phyloP scores from a whole-genome alignment of 1,140 invertebrate genomes.

The Anoplophora glabripennis region DNA sequence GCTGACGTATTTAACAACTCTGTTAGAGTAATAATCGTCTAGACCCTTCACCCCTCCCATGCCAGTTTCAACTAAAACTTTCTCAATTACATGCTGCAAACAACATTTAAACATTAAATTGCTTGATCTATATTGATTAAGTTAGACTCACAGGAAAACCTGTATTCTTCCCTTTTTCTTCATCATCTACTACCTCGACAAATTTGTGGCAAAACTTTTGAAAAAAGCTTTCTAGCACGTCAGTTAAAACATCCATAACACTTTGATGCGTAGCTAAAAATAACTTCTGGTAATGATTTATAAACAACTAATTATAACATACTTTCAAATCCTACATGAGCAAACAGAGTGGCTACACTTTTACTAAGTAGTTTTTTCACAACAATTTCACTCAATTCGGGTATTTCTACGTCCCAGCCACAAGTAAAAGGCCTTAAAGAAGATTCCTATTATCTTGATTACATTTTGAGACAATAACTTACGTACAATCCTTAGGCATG shows the following conservation, averaged over 20 bases:
- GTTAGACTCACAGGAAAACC: constrained; percentile 38
- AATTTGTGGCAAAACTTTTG: constrained; percentile 37
- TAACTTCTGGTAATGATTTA: not conserved
- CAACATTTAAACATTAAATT: too few species aligned
- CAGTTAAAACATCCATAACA: constrained; percentile 39
- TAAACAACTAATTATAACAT: constrained; percentile 15
- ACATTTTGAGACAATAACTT: constrained; percentile 12
- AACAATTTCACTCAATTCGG: constrained; percentile 37
- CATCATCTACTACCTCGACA: constrained; percentile 32
- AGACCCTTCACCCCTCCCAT: constrained; percentile 42
- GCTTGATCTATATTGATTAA: too few species aligned
- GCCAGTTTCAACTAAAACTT: constrained; percentile 41
- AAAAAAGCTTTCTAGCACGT: constrained; percentile 41
- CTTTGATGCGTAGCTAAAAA: constrained; percentile 41
- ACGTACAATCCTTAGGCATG: constrained; percentile 35
- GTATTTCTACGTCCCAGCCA: constrained; percentile 30
- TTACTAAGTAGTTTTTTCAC: constrained; percentile 38
- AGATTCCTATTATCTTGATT: not conserved
- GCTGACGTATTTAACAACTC: constrained; percentile 42
- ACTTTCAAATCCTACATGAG: constrained; percentile 45
- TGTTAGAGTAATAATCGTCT: constrained; percentile 44
- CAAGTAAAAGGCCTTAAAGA: constrained; percentile 21
- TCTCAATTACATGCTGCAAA: constrained; percentile 36
- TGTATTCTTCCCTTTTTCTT: constrained; percentile 22
- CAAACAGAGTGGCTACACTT: constrained; percentile 37